These are phyloP conservation scores for Gephyroberyx darwinii DNA, from an alignment of 2,797 vertebrate genomes.

Conservation along the genomic window DNA sequence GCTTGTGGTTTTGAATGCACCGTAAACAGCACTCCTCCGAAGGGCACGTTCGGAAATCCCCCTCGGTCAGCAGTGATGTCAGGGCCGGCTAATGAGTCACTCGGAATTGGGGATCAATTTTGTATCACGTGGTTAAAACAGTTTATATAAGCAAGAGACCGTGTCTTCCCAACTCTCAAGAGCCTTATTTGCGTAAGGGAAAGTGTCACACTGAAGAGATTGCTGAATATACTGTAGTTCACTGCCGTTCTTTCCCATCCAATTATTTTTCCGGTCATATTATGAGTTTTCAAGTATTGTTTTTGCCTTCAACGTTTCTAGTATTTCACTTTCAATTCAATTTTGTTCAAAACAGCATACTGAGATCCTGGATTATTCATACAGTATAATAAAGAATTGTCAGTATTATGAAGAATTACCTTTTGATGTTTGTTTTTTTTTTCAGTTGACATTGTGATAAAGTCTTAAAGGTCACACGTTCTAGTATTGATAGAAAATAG, in stretches of 20 bases:
- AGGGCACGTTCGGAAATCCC: conserved; percentile 46
- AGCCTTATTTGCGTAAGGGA: conserved; percentile 29
- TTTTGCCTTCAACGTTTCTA: neutral
- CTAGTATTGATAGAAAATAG: too few relatives aligned
- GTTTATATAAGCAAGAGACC: conserved; percentile 36
- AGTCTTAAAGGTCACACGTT: too few relatives aligned
- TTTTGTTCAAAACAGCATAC: neutral
- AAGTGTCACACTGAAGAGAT: neutral
- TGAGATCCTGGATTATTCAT: neutral
- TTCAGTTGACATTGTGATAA: too few relatives aligned
- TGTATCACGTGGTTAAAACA: conserved; percentile 35
- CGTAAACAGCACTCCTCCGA: conserved; percentile 29
- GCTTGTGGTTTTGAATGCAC: conserved; percentile 41
- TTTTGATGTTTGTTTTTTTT: too few relatives aligned
- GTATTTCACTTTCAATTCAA: neutral
- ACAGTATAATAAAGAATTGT: neutral
- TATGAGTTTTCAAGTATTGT: neutral
- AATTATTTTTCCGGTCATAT: conserved; percentile 19
- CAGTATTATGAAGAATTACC: too few relatives aligned
- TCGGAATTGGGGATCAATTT: conserved; percentile 38
- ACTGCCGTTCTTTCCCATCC: neutral
- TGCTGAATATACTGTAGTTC: conserved; percentile 5
- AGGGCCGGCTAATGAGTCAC: conserved; percentile 54
- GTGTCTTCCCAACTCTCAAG: neutral
- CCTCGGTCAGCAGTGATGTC: conserved; percentile 58